Evolutionary conservation across 2,113 vertebrate species (phyloP).

Genomic region (Bucco capensis): DNA sequence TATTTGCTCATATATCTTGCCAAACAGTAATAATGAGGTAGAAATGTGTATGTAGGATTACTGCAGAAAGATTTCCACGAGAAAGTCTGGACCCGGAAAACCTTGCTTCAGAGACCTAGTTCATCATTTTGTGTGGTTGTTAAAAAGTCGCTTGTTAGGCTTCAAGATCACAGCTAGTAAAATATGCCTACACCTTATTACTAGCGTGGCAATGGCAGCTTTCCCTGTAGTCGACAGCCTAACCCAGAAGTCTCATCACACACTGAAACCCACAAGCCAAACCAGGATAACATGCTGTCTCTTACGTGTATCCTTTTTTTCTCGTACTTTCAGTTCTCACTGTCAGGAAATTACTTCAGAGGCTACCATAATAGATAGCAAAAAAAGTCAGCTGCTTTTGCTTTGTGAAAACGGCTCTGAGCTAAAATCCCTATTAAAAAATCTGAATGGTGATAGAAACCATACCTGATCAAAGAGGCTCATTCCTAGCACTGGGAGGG

Average conservation of each 20-base stretch:
- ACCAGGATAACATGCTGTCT: not conserved
- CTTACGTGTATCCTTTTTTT: not conserved
- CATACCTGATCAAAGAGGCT: constrained; percentile 94
- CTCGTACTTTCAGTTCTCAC: not conserved
- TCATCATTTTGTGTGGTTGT: not conserved
- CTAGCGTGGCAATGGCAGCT: not conserved
- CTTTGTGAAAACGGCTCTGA: not conserved
- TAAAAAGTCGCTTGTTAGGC: not conserved
- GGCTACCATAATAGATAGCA: not conserved
- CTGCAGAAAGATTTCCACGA: not conserved
- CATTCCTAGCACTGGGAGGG: constrained; percentile 88
- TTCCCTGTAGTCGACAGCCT: not conserved
- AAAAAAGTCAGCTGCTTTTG: not conserved
- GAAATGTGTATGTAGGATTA: not conserved
- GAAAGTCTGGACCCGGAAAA: not conserved
- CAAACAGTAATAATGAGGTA: not conserved
- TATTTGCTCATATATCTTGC: not conserved
- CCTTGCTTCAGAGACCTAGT: not conserved
- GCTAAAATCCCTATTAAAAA: not conserved
- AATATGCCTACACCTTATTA: not conserved
- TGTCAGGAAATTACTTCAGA: not conserved
- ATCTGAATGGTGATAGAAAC: not conserved
- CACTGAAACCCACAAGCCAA: not conserved
- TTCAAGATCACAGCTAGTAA: not conserved
- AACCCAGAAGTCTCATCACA: not conserved